phyloP scores from a whole-genome alignment of 2,888 invertebrate genomes.

The Yponomeuta malinellus region DNA sequence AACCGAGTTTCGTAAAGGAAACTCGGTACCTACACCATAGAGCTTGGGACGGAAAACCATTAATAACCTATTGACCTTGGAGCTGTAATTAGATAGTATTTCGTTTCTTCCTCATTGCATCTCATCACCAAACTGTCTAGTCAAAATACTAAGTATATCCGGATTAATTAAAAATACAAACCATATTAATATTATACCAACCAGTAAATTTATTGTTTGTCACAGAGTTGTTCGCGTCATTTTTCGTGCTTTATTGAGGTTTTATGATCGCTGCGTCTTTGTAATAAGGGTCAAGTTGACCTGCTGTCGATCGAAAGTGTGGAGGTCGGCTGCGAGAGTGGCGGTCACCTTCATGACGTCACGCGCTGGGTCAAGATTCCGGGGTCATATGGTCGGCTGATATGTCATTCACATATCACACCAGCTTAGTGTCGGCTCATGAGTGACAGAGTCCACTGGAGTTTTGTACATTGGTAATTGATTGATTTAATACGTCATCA shows the following conservation, averaged over 20 bases:
- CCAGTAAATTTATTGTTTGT: background rate
- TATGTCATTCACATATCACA: background rate
- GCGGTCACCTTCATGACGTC: constrained; percentile 25
- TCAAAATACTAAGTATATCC: background rate
- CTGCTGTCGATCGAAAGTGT: background rate
- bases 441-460: background rate
- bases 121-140: background rate
- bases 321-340: constrained; percentile 2
- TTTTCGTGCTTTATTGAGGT: background rate
- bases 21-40: no score
- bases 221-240: background rate
- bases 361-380: constrained; percentile 13
- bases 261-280: background rate
- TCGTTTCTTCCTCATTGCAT: background rate
- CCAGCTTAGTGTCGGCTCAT: constrained; percentile 19
- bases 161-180: background rate
- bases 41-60: no score
- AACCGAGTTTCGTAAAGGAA: no score
- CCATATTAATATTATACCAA: background rate
- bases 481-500: background rate
- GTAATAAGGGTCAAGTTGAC: background rate
- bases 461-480: background rate
- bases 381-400: background rate
- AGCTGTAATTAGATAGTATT: background rate
- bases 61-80: no score